phyloP scores from a whole-genome alignment of 2,888 invertebrate genomes.

The Tetragonula carbonaria region DNA sequence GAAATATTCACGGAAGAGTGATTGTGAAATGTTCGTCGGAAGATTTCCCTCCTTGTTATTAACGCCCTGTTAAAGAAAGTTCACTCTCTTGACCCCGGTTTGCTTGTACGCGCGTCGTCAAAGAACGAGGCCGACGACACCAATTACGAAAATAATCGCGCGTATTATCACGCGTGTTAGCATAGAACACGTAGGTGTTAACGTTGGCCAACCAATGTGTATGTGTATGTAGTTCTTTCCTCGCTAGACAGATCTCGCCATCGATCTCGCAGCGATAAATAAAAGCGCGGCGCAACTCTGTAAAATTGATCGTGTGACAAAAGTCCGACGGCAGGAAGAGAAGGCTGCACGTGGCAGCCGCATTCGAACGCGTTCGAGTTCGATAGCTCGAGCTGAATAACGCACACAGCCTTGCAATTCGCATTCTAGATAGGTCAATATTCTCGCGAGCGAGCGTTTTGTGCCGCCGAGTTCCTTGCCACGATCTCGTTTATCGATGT shows the following conservation, averaged over 20 bases:
- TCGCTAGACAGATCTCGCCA: background rate
- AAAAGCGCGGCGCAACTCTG: background rate
- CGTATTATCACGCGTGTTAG: background rate
- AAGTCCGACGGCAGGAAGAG: background rate
- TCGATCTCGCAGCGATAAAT: constrained; percentile 13
- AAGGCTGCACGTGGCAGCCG: background rate
- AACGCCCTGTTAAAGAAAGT: no score
- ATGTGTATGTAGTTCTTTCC: background rate
- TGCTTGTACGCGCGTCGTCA: no score
- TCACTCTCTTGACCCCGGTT: no score
- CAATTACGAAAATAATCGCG: no score
- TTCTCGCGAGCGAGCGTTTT: constrained; percentile 4
- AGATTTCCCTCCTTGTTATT: no score
- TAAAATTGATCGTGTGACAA: background rate
- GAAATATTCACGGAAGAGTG: no score
- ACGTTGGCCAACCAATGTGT: no score
- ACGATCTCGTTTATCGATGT: background rate
- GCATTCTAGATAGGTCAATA: constrained; percentile 29
- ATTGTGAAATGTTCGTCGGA: no score
- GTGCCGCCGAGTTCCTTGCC: background rate
- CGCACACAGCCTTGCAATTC: constrained; percentile 3
- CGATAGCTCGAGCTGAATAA: background rate
- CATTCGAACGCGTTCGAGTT: background rate
- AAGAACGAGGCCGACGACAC: no score
- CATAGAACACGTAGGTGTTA: no score